phyloP scores from a whole-genome alignment of 1,140 invertebrate genomes.

The Maniola jurtina region DNA sequence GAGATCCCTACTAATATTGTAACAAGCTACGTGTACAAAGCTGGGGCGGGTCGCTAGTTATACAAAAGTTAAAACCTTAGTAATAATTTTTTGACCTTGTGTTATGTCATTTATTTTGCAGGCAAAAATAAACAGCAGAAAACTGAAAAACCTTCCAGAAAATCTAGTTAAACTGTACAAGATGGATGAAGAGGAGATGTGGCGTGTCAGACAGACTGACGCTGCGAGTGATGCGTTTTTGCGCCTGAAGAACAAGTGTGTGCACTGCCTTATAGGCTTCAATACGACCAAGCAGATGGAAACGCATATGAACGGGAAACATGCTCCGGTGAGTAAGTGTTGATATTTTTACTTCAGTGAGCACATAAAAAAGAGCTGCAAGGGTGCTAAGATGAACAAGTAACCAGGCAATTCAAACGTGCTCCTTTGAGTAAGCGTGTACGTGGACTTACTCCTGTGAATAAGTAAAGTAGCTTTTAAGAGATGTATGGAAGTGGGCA shows the following conservation, averaged over 20 bases:
- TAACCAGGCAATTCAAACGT: background rate
- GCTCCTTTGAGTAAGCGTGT: no score
- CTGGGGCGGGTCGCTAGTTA: no score
- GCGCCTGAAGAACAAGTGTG: slow-evolving; percentile 48
- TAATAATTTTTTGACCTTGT: background rate
- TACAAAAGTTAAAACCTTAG: background rate
- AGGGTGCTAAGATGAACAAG: no score
- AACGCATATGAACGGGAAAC: slow-evolving; percentile 52
- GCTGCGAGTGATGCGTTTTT: slow-evolving; percentile 41
- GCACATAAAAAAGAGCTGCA: background rate
- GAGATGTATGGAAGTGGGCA: no score
- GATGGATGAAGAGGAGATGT: slow-evolving; percentile 61
- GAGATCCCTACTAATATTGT: no score
- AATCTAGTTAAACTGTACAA: slow-evolving; percentile 50
- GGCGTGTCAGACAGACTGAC: slow-evolving; percentile 40
- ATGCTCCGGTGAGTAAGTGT: slow-evolving; percentile 44
- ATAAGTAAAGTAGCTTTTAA: no score
- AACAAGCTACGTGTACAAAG: no score
- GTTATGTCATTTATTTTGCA: background rate
- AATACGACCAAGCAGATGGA: slow-evolving; percentile 48
- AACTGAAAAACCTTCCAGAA: slow-evolving; percentile 51
- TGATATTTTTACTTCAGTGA: background rate
- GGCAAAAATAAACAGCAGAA: slow-evolving; percentile 23
- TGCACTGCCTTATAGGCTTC: slow-evolving; percentile 47
- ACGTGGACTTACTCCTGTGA: no score